These are phyloP conservation scores for Callinectes sapidus DNA, from an alignment of 2,888 invertebrate species.

Conservation along the genomic window DNA sequence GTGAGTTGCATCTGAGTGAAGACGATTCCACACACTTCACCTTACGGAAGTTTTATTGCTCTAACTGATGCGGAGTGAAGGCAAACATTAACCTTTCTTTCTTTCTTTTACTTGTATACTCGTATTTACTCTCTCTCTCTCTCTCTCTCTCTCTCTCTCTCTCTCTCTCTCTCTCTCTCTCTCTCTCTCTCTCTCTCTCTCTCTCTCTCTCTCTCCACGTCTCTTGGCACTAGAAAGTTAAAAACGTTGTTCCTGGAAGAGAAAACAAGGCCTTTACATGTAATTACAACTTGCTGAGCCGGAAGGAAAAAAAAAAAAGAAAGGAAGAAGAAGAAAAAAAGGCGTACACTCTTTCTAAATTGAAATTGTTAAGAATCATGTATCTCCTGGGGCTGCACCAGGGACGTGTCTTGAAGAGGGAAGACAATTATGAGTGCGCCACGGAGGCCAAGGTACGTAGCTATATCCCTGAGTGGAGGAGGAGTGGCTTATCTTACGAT, in stretches of 20 bases:
- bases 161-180: constrained; percentile 25
- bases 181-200: constrained; percentile 13
- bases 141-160: constrained; percentile 21
- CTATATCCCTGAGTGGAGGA: neutral
- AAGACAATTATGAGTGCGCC: neutral
- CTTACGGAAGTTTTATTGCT: neutral
- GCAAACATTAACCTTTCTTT: neutral
- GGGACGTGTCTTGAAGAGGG: neutral
- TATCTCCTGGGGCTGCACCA: neutral
- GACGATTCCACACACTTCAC: neutral
- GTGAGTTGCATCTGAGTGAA: neutral
- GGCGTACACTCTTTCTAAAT: neutral
- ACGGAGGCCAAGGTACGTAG: neutral
- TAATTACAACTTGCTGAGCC: neutral
- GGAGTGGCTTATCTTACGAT: neutral
- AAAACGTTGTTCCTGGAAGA: neutral
- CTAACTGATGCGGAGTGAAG: neutral
- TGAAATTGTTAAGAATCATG: neutral
- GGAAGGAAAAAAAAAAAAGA: no score
- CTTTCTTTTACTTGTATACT: neutral
- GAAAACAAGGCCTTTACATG: neutral
- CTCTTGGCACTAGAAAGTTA: neutral
- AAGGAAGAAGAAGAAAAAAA: neutral
- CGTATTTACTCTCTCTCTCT: constrained; percentile 2
- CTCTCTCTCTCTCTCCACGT: neutral